Percentiles rank a stretch among this genome's conserved stretches.
These are phyloP conservation scores for Anthrax anthrax DNA, from an alignment of 2,888 invertebrate species.

Conservation along the genomic window DNA sequence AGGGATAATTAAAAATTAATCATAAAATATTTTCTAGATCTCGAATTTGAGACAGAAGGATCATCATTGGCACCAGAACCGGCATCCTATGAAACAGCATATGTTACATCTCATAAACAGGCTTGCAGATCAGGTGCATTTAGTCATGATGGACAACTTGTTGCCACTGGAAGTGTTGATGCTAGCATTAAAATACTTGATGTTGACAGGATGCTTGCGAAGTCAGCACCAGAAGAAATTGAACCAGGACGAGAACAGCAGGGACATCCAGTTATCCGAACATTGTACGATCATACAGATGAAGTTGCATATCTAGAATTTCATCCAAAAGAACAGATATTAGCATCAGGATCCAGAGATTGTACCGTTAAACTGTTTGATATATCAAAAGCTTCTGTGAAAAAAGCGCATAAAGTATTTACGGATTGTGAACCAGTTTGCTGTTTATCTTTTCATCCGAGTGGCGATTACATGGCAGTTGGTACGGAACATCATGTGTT, in stretches of 20 bases:
- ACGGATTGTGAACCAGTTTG: slow-evolving; percentile 86
- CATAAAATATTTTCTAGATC: slow-evolving; percentile 40
- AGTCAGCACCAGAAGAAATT: slow-evolving; percentile 85
- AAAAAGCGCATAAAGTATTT: slow-evolving; percentile 92
- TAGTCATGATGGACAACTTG: slow-evolving; percentile 84
- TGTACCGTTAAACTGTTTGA: slow-evolving; percentile 93
- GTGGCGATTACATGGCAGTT: slow-evolving; percentile 86
- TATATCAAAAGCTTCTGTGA: slow-evolving; percentile 95
- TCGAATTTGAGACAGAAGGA: slow-evolving; percentile 94
- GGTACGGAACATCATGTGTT: slow-evolving; percentile 85
- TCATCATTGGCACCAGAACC: slow-evolving; percentile 89
- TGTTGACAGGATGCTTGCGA: slow-evolving; percentile 97
- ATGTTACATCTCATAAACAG: slow-evolving; percentile 96
- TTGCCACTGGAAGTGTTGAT: slow-evolving; percentile 96
- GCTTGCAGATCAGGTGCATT: slow-evolving; percentile 93
- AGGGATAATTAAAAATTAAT: too few species aligned
- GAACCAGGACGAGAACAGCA: slow-evolving; percentile 74
- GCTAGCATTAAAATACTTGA: slow-evolving; percentile 98
- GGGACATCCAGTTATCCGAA: slow-evolving; percentile 95
- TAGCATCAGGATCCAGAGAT: slow-evolving; percentile 90
- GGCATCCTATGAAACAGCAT: slow-evolving; percentile 94
- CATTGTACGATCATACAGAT: slow-evolving; percentile 85
- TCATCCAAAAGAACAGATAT: slow-evolving; percentile 86
- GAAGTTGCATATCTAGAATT: slow-evolving; percentile 95
- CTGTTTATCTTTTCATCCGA: slow-evolving; percentile 87